These are phyloP conservation scores for Coronaproctus castanopsis DNA, from an alignment of 2,888 invertebrate genomes.

Conservation along the genomic window DNA sequence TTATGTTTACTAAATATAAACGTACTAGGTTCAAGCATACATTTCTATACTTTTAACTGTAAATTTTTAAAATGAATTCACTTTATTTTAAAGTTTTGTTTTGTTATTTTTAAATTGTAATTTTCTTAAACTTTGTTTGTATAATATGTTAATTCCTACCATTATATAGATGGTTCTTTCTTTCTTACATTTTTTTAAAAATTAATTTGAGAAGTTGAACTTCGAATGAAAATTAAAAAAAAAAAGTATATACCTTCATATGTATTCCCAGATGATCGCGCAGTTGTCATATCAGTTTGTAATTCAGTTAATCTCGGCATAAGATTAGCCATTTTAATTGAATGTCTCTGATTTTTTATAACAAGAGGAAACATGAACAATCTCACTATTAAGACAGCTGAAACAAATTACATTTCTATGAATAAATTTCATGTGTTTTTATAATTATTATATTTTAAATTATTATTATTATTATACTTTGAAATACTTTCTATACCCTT, in stretches of 20 bases:
- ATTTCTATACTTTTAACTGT: too few relatives aligned
- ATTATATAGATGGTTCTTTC: too few relatives aligned
- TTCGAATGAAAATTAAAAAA: background rate
- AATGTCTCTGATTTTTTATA: slow-evolving; percentile 56
- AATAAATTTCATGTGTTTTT: too few relatives aligned
- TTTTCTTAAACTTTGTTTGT: too few relatives aligned
- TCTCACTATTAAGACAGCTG: slow-evolving; percentile 58
- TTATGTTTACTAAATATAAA: too few relatives aligned
- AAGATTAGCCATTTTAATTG: slow-evolving; percentile 60
- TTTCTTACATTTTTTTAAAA: too few relatives aligned
- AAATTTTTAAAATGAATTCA: too few relatives aligned
- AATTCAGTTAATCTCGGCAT: slow-evolving; percentile 66
- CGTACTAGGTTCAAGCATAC: too few relatives aligned
- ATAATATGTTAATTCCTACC: too few relatives aligned
- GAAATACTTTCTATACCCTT: background rate
- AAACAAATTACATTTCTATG: background rate
- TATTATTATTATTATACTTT: background rate
- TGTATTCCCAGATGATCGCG: slow-evolving; percentile 25
- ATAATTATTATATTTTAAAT: background rate
- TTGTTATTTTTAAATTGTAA: too few relatives aligned
- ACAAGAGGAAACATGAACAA: slow-evolving; percentile 65
- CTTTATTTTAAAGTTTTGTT: too few relatives aligned
- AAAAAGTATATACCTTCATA: background rate
- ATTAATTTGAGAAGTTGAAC: too few relatives aligned
- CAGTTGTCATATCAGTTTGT: slow-evolving; percentile 69